Evolutionary conservation across 2,888 invertebrate genomes (phyloP).

Genomic region (Escarpia spicata): DNA sequence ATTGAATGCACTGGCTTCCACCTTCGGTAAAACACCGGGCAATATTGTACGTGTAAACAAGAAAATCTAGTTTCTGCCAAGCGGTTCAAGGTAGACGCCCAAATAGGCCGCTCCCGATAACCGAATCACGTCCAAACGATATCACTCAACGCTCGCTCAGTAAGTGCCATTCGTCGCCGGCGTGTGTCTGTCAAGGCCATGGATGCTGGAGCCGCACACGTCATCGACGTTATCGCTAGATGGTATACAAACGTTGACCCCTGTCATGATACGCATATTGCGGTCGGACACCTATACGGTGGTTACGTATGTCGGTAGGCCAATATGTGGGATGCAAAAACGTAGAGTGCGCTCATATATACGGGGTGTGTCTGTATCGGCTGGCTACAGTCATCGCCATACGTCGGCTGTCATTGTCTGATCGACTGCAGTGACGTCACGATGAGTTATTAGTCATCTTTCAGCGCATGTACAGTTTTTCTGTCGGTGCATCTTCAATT

Average conservation of each 20-base stretch:
- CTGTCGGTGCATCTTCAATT: neutral
- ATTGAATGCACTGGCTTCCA: neutral
- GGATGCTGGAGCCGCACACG: neutral
- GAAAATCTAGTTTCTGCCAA: neutral
- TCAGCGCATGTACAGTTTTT: neutral
- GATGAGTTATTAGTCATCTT: neutral
- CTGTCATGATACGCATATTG: neutral
- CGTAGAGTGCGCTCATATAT: neutral
- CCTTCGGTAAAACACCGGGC: neutral
- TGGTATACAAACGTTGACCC: neutral
- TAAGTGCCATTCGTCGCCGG: neutral
- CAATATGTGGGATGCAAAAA: neutral
- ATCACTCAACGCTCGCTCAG: neutral
- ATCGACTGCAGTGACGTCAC: neutral
- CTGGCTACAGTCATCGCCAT: neutral
- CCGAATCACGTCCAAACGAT: neutral
- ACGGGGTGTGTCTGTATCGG: neutral
- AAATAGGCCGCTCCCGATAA: neutral
- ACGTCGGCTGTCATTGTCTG: neutral
- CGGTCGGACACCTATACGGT: neutral
- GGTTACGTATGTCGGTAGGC: neutral
- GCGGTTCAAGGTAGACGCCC: neutral
- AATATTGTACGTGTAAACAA: neutral
- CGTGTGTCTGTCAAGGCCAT: neutral
- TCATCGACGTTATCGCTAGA: neutral